Base-by-base conservation (phyloP, 2,797 vertebrate species). In the Takifugu rubripes region DNA sequence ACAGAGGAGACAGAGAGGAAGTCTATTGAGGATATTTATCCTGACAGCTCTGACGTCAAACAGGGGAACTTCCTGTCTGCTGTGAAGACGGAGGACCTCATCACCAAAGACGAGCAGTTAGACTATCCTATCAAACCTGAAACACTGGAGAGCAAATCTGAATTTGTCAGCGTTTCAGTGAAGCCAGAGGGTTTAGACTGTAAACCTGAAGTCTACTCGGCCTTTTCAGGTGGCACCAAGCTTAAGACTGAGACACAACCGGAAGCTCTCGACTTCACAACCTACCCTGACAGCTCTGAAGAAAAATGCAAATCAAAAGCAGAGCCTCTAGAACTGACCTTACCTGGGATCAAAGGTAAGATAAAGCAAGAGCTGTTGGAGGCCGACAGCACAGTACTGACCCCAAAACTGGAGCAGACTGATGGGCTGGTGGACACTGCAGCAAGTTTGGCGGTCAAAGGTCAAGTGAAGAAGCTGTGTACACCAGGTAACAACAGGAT, bases 351-450 rank as follows among this genome's bases (percentile, higher is more conserved):
- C 16, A 85, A 86, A 70, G 49, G 58, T 0, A 84, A 90, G 69
- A 49, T 46, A 1, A 88, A 85, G 62, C 84, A 78, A 4, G 85
- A 90, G 65, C 67, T 70, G 51, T 10, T 87, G 64, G 90, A 91
- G 80, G 88, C 89, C 0, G 90, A 93, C 74, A 91, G 89, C 75
- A 92, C 89, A 0, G 85, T 91, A 3, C 64, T 83, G 43, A 88
- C 87, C 14, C 89, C 89, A 1, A 90, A 89, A 31, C 77, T 89
- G 15, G 91, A 91, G 70, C 89, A 87, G 63, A 58, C 49, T 0
- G 87, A 88, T 1, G 81, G 68, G 27, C 66, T 84, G 60, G 78
- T 77, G n/a, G 83, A 88, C 15, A 2, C 58, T 3, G 43, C 81
- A 0, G 84, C 84, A 17, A 54, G 55, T 51, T 61, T 82, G 62